phyloP scores from a whole-genome alignment of 1,140 invertebrate genomes.

The Aphelenchoides fujianensis region DNA sequence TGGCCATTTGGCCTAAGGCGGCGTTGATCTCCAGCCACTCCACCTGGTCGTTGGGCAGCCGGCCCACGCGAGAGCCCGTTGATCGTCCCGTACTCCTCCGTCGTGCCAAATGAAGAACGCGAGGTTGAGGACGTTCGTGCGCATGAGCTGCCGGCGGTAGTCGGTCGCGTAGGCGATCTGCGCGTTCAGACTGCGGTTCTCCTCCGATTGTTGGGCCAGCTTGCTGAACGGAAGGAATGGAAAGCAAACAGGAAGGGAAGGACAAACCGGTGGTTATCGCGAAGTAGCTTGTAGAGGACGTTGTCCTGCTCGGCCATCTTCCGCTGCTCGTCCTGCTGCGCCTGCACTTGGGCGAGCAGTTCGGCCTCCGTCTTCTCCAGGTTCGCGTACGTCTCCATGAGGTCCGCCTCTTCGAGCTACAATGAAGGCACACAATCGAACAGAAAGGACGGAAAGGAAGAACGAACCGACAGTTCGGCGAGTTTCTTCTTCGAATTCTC shows the following conservation, averaged over 20 bases:
- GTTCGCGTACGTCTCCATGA: slow-evolving; percentile 33
- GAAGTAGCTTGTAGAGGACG: slow-evolving; percentile 41
- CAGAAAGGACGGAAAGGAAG: neutral
- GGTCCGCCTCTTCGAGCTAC: slow-evolving; percentile 44
- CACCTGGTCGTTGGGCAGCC: slow-evolving; percentile 84
- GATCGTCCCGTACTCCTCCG: slow-evolving; percentile 95
- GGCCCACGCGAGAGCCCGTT: slow-evolving; percentile 91
- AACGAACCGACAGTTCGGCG: slow-evolving; percentile 39
- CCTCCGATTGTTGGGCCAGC: slow-evolving; percentile 40
- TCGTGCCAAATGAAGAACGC: slow-evolving; percentile 95
- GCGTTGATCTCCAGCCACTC: slow-evolving; percentile 99
- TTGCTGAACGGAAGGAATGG: slow-evolving; percentile 29
- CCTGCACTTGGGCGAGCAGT: slow-evolving; percentile 31
- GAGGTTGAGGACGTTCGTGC: slow-evolving; percentile 88
- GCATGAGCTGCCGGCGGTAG: slow-evolving; percentile 84
- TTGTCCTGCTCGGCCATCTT: slow-evolving; percentile 37
- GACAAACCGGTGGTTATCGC: slow-evolving; percentile 52
- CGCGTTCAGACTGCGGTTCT: slow-evolving; percentile 70
- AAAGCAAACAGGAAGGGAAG: slow-evolving; percentile 17
- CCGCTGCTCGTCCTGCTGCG: slow-evolving; percentile 37
- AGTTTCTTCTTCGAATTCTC: slow-evolving; percentile 35
- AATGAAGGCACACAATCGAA: no score
- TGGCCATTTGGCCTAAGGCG: slow-evolving; percentile 93
- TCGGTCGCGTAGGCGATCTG: slow-evolving; percentile 80
- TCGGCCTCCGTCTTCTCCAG: slow-evolving; percentile 38